Percentiles rank a stretch among this genome's conserved stretches.
These are phyloP conservation scores for Patella depressa DNA, from an alignment of 2,888 invertebrate species.

Conservation along the genomic window DNA sequence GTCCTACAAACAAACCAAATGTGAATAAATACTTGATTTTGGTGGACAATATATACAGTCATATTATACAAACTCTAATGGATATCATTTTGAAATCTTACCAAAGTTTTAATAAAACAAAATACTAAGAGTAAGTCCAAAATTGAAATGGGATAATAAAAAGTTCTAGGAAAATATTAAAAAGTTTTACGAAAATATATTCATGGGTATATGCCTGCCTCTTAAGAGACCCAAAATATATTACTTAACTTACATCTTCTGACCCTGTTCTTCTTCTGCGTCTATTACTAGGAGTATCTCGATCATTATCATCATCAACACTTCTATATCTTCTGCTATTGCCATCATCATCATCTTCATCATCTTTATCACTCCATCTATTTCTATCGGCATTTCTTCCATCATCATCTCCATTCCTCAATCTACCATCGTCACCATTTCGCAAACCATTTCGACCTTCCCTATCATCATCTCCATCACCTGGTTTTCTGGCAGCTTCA, in stretches of 20 bases:
- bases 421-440: constrained; percentile 8
- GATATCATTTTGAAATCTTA: no score
- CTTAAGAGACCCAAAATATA: no score
- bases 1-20: constrained; percentile 45
- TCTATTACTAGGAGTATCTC: no score
- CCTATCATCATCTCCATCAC: constrained; percentile 8
- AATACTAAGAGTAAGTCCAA: no score
- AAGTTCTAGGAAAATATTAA: no score
- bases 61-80: no score
- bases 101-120: no score
- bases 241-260: constrained; percentile 42
- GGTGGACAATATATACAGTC: no score
- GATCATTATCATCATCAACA: neutral
- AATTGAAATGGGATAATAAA: no score
- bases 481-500: constrained; percentile 13
- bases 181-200: no score
- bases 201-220: no score
- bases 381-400: constrained; percentile 7
- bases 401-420: neutral
- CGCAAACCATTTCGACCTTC: constrained; percentile 16
- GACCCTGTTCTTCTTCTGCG: constrained; percentile 34
- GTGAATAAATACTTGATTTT: no score
- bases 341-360: constrained; percentile 16
- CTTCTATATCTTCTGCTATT: neutral
- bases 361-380: constrained; percentile 5